A percentile compares a stretch with the other conserved stretches of the same genome.
Evolutionary conservation across 2,797 vertebrate species (phyloP).

Genomic region (Pangasius djambal): DNA sequence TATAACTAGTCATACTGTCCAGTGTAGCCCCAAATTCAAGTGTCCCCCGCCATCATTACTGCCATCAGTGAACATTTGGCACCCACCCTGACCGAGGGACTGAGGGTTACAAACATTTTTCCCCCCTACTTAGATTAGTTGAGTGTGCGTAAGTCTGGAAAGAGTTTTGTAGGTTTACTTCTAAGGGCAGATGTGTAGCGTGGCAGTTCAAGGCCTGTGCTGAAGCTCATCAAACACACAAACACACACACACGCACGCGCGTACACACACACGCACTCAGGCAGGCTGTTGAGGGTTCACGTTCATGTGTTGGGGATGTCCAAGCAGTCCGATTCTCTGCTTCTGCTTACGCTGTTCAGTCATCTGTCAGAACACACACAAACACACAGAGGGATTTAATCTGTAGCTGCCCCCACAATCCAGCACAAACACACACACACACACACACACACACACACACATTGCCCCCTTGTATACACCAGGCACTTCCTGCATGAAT

Average conservation of each 20-base stretch:
- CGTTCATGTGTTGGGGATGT: constrained; percentile 92
- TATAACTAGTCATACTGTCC: constrained; percentile 61
- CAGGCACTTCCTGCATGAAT: constrained; percentile 63
- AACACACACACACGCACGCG: constrained; percentile 54
- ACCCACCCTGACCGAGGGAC: constrained; percentile 59
- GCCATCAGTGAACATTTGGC: constrained; percentile 65
- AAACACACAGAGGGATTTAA: constrained; percentile 19
- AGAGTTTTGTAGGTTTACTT: background rate
- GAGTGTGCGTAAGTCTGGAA: background rate
- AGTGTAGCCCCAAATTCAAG: constrained; percentile 74
- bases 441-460: constrained; percentile 21
- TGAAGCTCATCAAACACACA: constrained; percentile 27
- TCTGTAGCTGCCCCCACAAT: background rate
- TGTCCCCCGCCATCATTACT: constrained; percentile 71
- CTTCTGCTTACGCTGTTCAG: constrained; percentile 99
- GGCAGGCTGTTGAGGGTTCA: constrained; percentile 94
- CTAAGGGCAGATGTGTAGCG: constrained; percentile 15
- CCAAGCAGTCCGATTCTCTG: constrained; percentile 95
- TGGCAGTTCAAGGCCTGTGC: constrained; percentile 19
- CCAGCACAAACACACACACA: constrained; percentile 26
- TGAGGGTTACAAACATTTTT: constrained; percentile 49
- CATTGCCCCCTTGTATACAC: background rate
- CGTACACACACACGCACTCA: constrained; percentile 62
- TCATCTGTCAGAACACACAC: constrained; percentile 86
- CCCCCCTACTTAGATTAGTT: background rate